Evolutionary conservation across 2,113 vertebrate genomes (phyloP), one percentile per base, ranked within the genome.

Genomic region (Sinocyclocheilus anophthalmus): DNA sequence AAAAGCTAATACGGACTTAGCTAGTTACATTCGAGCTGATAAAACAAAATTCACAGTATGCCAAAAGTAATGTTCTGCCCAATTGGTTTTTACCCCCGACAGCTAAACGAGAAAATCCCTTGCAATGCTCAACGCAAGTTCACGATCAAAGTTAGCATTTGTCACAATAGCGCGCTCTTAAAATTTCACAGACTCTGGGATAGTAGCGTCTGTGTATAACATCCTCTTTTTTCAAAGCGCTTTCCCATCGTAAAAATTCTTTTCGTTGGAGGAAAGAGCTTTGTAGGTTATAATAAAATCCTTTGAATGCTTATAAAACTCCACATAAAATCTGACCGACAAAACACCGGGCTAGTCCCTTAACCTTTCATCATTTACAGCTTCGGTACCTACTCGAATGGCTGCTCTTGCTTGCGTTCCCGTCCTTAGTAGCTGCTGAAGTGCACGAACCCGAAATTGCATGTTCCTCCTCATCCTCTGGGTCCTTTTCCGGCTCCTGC

Each of bases 281-380:
- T 97, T 97, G 97, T 97, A 97, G 96, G 96, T 97, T 97, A 97
- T 98, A 97, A 98, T 99, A 99, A 99, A 99, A 97, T 96, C 96
- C 96, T 96, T 97, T 96, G 96, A 98, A 97, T 96, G 98, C 98
- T 99, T 99, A 99, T 99, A 99, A 99, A 99, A 99, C 95, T 97
- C 95, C 97, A 98, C 97, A 99, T 99, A 99, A 99, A 99, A 97
- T 96, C 94, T 95, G 97, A 96, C 96, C 96, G 97, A 97, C 97
- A 96, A 97, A 98, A 97, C 96, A 96, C 95, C 95, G 95, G 95
- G 96, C 95, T 96, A 94, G 95, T 95, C 96, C 95, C 94, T 95
- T 94, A 94, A 95, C 94, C 95, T 95, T 94, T 93, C 93, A 95
- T 92, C 85, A 94, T 91, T 93, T 95, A 96, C 95, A 91, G 94